Conservation (phyloP, 1,140 invertebrate species). For the Drosophila nebulosa region DNA sequence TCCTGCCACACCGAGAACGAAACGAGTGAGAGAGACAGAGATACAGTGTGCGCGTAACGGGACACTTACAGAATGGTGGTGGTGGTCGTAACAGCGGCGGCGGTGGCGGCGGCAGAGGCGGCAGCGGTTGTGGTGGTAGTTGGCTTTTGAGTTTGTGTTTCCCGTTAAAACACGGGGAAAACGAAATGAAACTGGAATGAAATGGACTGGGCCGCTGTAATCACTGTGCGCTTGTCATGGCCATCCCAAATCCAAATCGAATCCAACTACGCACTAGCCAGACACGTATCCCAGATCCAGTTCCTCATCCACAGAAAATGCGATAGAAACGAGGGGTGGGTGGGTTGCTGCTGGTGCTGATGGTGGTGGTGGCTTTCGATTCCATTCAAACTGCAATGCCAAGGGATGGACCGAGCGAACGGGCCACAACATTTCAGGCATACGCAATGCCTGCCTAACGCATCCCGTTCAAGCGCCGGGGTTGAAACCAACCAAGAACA, state of each 20-base stretch:
- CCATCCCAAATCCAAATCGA: slow-evolving; percentile 52
- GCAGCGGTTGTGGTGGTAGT: background rate
- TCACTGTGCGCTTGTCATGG: slow-evolving; percentile 14
- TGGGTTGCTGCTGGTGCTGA: slow-evolving; percentile 7
- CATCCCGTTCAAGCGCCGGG: slow-evolving; percentile 17
- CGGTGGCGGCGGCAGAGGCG: background rate
- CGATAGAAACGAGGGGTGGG: slow-evolving; percentile 12
- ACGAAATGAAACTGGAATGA: background rate
- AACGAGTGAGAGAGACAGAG: background rate
- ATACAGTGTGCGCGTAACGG: slow-evolving; percentile 21
- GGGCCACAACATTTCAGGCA: slow-evolving; percentile 22
- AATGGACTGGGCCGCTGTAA: background rate
- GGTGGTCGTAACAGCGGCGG: no score
- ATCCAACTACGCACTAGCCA: slow-evolving; percentile 44
- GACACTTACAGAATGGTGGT: slow-evolving; percentile 27
- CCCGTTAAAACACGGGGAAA: background rate
- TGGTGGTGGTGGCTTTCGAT: slow-evolving; percentile 23
- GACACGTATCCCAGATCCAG: background rate
- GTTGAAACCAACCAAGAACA: slow-evolving; percentile 54
- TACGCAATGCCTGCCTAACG: slow-evolving; percentile 23
- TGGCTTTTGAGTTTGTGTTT: background rate
- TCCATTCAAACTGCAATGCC: background rate
- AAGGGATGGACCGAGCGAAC: slow-evolving; percentile 17
- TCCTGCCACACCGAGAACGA: slow-evolving; percentile 22
- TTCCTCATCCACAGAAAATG: no score